Evolutionary conservation across 2,888 invertebrate species (phyloP).

Genomic region (Aphrophora alni): DNA sequence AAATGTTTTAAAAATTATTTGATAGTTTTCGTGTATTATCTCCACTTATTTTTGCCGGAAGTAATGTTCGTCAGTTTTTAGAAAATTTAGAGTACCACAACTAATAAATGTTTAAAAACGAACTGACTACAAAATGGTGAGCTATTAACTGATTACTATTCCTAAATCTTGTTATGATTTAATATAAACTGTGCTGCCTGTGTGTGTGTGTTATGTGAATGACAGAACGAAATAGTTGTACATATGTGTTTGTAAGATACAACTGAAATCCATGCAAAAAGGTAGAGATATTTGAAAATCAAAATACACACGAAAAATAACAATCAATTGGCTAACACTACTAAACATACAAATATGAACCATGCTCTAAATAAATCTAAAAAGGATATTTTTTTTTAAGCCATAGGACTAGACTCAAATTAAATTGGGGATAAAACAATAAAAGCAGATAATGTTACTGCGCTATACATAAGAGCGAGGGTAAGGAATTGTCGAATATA

Average conservation of each 20-base stretch:
- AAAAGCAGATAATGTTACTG: neutral
- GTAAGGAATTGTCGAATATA: neutral
- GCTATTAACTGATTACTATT: too few species aligned
- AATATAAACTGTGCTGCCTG: neutral
- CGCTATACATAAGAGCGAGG: neutral
- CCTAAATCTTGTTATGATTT: too few species aligned
- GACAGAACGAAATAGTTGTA: neutral
- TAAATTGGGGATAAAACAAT: neutral
- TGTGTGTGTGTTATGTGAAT: neutral
- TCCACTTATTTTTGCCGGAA: too few species aligned
- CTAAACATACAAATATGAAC: neutral
- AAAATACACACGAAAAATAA: neutral
- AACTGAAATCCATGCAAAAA: neutral
- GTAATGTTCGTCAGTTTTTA: too few species aligned
- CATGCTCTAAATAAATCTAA: neutral
- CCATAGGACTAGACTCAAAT: neutral
- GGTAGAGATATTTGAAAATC: neutral
- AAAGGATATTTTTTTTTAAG: neutral
- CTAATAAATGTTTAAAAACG: too few species aligned
- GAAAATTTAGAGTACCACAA: too few species aligned
- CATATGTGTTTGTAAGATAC: neutral
- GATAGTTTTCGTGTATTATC: too few species aligned
- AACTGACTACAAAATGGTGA: too few species aligned
- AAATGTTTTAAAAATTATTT: too few species aligned
- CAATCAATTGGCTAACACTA: neutral